phyloP scores from a whole-genome alignment of 2,797 vertebrate genomes.

The Lepus townsendii region DNA sequence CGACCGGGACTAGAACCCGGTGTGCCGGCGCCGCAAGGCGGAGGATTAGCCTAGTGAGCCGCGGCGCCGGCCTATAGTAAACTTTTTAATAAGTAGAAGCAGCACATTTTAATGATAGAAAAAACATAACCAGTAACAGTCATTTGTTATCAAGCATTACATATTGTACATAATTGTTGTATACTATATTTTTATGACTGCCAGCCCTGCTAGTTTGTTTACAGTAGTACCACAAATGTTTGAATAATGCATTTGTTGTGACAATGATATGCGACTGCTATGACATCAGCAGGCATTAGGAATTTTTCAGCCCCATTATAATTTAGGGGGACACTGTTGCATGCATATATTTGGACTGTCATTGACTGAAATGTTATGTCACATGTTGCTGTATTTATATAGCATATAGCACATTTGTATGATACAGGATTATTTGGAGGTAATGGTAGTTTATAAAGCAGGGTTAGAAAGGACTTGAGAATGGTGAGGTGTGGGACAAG shows the following conservation, averaged over 20 bases:
- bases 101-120: not conserved
- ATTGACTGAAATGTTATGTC: not conserved
- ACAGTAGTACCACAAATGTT: not conserved
- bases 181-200: not conserved
- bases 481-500: constrained; percentile 39
- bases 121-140: not conserved
- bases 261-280: not conserved
- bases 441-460: constrained; percentile 62
- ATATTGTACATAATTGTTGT: not conserved
- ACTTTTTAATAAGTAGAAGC: not conserved
- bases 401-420: constrained; percentile 61
- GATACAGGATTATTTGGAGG: constrained; percentile 61
- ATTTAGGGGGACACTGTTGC: not conserved
- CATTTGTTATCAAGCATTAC: not conserved
- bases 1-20: too few relatives aligned
- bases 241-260: not conserved
- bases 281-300: not conserved
- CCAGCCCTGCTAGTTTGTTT: not conserved
- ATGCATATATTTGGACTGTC: not conserved
- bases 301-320: not conserved
- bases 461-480: constrained; percentile 61
- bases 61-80: too few relatives aligned
- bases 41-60: too few relatives aligned
- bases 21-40: too few relatives aligned
- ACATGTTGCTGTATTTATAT: not conserved